A percentile compares a stretch with the other conserved stretches of the same genome.
phyloP scores from a whole-genome alignment of 2,797 vertebrate species.

The Buceros bicornis region DNA sequence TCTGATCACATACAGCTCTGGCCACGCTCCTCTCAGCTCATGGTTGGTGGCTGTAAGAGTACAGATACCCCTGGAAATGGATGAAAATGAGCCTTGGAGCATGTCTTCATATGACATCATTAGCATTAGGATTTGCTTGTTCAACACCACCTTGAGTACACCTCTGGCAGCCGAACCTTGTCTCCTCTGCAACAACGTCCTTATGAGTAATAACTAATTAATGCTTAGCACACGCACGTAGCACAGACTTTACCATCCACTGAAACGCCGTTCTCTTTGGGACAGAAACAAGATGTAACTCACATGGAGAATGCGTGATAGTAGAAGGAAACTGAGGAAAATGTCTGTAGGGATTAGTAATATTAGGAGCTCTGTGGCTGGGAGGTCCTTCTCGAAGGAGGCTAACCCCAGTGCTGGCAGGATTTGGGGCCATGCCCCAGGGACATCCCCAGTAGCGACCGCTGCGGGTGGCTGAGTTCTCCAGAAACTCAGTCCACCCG shows the following conservation, averaged over 20 bases:
- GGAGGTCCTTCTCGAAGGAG: background rate
- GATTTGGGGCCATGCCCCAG: background rate
- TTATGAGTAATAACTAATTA: background rate
- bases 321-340: background rate
- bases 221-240: background rate
- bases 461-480: background rate
- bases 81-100: background rate
- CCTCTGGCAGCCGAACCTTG: background rate
- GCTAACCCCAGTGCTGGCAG: background rate
- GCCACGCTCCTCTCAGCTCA: background rate
- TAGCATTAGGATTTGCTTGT: background rate
- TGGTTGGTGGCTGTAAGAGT: background rate
- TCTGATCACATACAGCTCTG: background rate
- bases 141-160: background rate
- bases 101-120: background rate
- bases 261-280: background rate
- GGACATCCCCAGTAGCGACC: accelerated
- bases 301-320: background rate
- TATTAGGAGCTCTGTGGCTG: background rate
- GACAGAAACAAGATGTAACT: background rate
- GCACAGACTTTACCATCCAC: background rate
- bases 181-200: background rate
- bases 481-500: background rate
- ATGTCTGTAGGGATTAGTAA: background rate
- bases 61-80: background rate